phyloP scores from a whole-genome alignment of 2,113 vertebrate species.

The Pholis gunnellus region DNA sequence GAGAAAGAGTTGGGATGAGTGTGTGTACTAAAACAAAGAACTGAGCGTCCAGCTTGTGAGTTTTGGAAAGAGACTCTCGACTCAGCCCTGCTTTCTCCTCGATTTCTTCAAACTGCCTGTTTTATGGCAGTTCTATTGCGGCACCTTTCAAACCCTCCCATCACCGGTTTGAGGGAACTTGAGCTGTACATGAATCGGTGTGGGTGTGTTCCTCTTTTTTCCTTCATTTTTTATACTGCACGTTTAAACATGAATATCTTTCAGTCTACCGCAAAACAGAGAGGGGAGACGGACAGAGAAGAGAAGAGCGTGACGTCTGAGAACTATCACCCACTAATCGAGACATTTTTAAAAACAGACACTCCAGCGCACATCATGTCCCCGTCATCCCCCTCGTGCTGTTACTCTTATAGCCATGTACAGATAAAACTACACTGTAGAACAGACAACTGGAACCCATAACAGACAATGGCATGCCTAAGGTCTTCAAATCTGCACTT shows the following conservation, averaged over 20 bases:
- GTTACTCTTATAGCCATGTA: constrained; percentile 78
- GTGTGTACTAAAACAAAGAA: constrained; percentile 6
- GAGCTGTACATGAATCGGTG: constrained; percentile 73
- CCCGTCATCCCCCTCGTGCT: constrained; percentile 62
- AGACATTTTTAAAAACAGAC: constrained; percentile 69
- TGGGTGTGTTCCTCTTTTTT: constrained; percentile 63
- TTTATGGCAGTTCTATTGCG: constrained; percentile 80
- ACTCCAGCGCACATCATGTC: constrained; percentile 45
- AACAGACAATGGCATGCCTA: constrained; percentile 85
- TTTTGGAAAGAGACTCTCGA: constrained; percentile 63
- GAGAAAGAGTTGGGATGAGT: constrained; percentile 14
- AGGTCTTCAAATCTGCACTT: constrained; percentile 84
- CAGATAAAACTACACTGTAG: constrained; percentile 79
- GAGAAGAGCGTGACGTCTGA: constrained; percentile 34
- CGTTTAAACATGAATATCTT: constrained; percentile 82
- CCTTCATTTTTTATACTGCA: constrained; percentile 78
- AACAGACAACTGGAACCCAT: constrained; percentile 78
- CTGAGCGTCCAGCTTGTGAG: constrained; percentile 22
- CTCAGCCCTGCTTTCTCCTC: constrained; percentile 35
- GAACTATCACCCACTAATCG: constrained; percentile 50
- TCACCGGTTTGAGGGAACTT: constrained; percentile 63
- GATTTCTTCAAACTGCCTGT: constrained; percentile 79
- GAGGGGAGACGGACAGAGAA: constrained; percentile 55
- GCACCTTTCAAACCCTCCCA: constrained; percentile 71
- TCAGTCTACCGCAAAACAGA: constrained; percentile 70